These are phyloP conservation scores for Lagopus muta DNA, from an alignment of 2,113 vertebrate species.

Conservation along the genomic window DNA sequence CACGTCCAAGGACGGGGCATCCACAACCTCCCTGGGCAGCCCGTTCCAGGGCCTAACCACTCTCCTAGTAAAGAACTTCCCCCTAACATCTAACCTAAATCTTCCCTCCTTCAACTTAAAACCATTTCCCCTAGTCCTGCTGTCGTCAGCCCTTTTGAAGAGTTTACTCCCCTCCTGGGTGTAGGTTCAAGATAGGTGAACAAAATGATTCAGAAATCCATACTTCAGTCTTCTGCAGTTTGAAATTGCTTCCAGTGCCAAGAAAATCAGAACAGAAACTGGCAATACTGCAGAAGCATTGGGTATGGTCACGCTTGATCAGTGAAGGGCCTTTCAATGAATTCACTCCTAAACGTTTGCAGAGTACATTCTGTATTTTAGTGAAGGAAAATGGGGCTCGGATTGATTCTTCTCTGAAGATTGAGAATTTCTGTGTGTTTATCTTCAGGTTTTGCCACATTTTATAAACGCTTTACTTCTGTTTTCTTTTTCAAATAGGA, in stretches of 20 bases:
- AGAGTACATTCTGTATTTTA: background rate
- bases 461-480: slow-evolving; percentile 29
- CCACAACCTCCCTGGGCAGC: too few relatives aligned
- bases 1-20: too few relatives aligned
- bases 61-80: too few relatives aligned
- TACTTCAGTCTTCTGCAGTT: background rate
- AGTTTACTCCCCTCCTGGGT: too few relatives aligned
- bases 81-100: too few relatives aligned
- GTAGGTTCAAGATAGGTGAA: background rate
- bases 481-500: background rate
- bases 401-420: background rate
- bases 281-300: background rate
- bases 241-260: background rate
- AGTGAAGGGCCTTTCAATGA: background rate
- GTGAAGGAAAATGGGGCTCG: background rate
- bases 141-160: too few relatives aligned
- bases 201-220: background rate
- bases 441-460: background rate
- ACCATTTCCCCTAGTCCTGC: too few relatives aligned
- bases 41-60: too few relatives aligned
- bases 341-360: background rate
- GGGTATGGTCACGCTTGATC: fast-evolving
- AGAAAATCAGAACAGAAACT: background rate
- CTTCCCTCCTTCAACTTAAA: too few relatives aligned
- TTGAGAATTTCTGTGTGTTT: background rate